phyloP scores from a whole-genome alignment of 2,888 invertebrate species.

The Tridacna crocea region DNA sequence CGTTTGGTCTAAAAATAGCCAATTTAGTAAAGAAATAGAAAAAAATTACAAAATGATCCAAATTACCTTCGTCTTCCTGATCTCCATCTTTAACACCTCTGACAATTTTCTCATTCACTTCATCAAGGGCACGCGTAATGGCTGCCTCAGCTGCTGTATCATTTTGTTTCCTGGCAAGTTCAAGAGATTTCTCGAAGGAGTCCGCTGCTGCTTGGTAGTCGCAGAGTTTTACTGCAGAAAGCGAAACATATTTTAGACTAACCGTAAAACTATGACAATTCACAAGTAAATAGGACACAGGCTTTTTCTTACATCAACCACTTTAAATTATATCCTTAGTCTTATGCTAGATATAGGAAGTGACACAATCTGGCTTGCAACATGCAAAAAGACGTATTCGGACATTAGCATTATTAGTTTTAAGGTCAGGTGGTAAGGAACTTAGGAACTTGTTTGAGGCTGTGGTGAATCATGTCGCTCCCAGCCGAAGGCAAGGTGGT shows the following conservation, averaged over 20 bases:
- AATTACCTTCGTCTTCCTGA: constrained; percentile 44
- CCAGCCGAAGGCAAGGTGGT: too few relatives aligned
- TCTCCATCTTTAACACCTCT: constrained; percentile 69
- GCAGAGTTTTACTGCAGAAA: constrained; percentile 70
- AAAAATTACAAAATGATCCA: not conserved
- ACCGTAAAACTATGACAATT: not conserved
- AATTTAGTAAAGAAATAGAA: too few relatives aligned
- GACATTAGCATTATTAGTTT: too few relatives aligned
- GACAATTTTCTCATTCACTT: constrained; percentile 74
- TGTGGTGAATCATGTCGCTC: too few relatives aligned
- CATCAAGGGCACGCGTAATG: constrained; percentile 81
- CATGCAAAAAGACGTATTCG: too few relatives aligned
- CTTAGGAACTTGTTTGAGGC: too few relatives aligned
- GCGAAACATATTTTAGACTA: not conserved
- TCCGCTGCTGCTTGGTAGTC: constrained; percentile 78
- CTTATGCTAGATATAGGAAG: not conserved
- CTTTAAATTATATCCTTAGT: not conserved
- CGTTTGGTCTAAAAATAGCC: too few relatives aligned
- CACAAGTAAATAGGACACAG: not conserved
- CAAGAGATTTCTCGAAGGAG: constrained; percentile 80
- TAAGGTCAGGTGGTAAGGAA: too few relatives aligned
- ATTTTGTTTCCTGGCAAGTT: constrained; percentile 77
- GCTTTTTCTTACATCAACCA: too few relatives aligned
- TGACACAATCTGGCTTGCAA: too few relatives aligned
- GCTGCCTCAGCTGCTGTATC: constrained; percentile 80